Evolutionary conservation across 92 coral and sea anemone species (phyloP).

Genomic region (Muricea muricata): DNA sequence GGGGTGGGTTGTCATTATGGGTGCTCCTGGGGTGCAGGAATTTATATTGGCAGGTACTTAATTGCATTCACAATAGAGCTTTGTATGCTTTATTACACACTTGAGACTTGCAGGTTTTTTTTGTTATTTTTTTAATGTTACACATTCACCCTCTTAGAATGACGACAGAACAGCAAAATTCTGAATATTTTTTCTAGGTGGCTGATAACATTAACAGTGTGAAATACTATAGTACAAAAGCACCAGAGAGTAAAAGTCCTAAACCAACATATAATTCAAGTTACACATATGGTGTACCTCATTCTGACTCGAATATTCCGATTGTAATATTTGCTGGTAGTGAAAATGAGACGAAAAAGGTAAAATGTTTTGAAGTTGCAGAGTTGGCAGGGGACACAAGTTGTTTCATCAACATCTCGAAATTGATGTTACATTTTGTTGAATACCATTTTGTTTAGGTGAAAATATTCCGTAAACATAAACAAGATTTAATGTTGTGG

Average conservation of each 20-base stretch:
- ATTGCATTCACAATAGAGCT: too few relatives aligned
- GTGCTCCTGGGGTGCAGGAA: too few relatives aligned
- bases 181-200: not conserved
- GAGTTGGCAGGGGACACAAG: not conserved
- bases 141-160: too few relatives aligned
- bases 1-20: too few relatives aligned
- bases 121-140: too few relatives aligned
- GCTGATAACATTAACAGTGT: not conserved
- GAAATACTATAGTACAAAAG: not conserved
- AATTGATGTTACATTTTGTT: too few relatives aligned
- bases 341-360: conserved; percentile 74
- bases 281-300: conserved; percentile 69
- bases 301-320: conserved; percentile 82
- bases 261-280: not conserved
- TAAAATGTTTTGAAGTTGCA: too few relatives aligned
- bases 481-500: conserved; percentile 76
- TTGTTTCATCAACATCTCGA: too few relatives aligned
- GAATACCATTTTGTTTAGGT: conserved; percentile 69
- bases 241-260: not conserved
- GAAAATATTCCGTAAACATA: conserved; percentile 63
- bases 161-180: too few relatives aligned
- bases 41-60: too few relatives aligned
- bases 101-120: too few relatives aligned
- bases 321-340: conserved; percentile 70
- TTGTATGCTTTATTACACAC: too few relatives aligned